phyloP scores from a whole-genome alignment of 2,113 vertebrate species.

The Tragelaphus buxtoni region DNA sequence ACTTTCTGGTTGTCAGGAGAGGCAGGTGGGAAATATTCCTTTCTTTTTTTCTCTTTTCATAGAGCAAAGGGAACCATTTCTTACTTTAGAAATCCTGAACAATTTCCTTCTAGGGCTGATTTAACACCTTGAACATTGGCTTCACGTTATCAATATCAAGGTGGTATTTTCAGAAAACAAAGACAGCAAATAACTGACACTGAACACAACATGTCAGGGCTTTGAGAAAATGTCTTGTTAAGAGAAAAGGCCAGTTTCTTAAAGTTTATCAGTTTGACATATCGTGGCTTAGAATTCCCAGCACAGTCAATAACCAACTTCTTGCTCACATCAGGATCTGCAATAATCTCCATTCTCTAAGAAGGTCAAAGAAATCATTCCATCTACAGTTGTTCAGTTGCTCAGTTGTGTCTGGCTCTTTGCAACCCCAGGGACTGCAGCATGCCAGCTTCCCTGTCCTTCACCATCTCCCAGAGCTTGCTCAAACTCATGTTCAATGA shows the following conservation, averaged over 20 bases:
- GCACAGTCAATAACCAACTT: background rate
- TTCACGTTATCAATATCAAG: background rate
- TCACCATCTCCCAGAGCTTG: background rate
- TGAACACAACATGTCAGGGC: background rate
- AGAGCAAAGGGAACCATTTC: background rate
- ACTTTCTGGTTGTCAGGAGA: background rate
- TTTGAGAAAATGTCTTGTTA: background rate
- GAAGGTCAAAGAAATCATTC: background rate
- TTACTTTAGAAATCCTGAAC: background rate
- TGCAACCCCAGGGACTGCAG: accelerated
- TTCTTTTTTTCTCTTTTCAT: background rate
- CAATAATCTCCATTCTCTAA: background rate
- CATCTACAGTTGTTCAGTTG: background rate
- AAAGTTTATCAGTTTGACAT: background rate
- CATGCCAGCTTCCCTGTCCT: background rate
- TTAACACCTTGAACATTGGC: background rate
- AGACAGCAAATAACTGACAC: background rate
- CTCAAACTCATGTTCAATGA: background rate
- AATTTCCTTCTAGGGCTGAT: background rate
- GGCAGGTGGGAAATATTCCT: background rate
- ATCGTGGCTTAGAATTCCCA: background rate
- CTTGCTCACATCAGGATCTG: background rate
- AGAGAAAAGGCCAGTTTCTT: background rate
- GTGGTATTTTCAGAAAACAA: constrained; percentile 29
- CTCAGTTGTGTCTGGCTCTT: background rate